Evolutionary conservation across 2,113 vertebrate species (phyloP), one percentile per base, ranked within the genome.

Genomic region (Psephotus haematonotus): DNA sequence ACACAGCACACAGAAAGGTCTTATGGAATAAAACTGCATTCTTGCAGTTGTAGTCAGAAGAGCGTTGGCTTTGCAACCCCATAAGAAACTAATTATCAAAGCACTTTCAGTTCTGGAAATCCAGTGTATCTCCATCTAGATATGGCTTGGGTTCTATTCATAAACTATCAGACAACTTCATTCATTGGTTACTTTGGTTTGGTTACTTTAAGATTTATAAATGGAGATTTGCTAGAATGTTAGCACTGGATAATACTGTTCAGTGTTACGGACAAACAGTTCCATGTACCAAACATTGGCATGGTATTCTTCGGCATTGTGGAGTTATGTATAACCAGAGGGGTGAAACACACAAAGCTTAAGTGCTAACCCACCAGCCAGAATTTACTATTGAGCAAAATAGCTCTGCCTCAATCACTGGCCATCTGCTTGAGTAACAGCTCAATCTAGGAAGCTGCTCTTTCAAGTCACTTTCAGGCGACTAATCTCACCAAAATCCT

Each of bases 391-490:
- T 15, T 53, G 31, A 74, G 62, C 49, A 44, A 78, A 78, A 78
- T 7, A 46, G 60, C 50, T 89, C 60, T 72, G 64, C 53, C 49
- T 46, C n/a, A 47, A 9, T 7, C 67, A 43, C 1, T 43, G 71
- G 33, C 31, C 60, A 64, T 43, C 60, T 69, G 72, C 71, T n/a
- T 19, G 60, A 79, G 55, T 35, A 83, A 82, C 31, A 83, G n/a
- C 50, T 80, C 68, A 18, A 15, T 27, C 50, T 33, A 28, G 44
- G 49, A 80, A 81, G 74, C 53, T 41, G 35, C 17, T 47, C 63
- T 44, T 76, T 31, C 46, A 62, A 84, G 74, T 39, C 1, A 1
- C 20, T 35, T 13, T 22, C 0, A 0, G 10, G 41, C 75, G 50
- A 64, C 20, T 33, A 67, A 1, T 3, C 47, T 19, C 44, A 88